Base-by-base conservation (phyloP, 2,888 invertebrate species). In the Molorchus minor region DNA sequence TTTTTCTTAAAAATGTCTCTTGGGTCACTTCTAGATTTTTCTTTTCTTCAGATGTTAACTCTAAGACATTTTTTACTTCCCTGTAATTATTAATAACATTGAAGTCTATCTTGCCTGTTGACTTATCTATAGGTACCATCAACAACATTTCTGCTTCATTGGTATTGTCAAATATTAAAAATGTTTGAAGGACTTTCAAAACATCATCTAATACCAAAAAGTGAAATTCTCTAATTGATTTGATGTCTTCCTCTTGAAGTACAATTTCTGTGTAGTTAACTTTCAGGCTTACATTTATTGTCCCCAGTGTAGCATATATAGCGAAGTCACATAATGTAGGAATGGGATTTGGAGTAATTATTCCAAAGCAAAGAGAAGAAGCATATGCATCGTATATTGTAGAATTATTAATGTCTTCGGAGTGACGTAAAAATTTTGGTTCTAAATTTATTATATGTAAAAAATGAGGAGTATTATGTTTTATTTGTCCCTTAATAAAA, bases 161-260 rank as follows among this genome's bases (percentile, higher is more conserved):
- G 66, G 84, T 82, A 8, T 78, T 76, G 8, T 83, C 84, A 65
- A 89, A 87, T 54, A 86, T 83, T 0, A 86, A 78, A 43, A 89
- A 77, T 17, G 81, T 75, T 68, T 89, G 88, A 46, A 88, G 83
- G 0, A 89, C 75, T 8, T 84, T 80, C 15, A 94, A 77, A 1
- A 95, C 82, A 76, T 90, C 85, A 4, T 84, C 84, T 75, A 94
- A 94, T n/a, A 95, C 65, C 73, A 90, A 85, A 40, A 83, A 83
- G 75, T 95, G 93, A 74, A 93, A 94, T 13, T 83, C 81, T 72
- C 78, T 83, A 58, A 90, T 71, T 16, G 78, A 70, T 0, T 80
- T 67, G 40, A 93, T 78, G 62, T 90, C 77, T 0, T 81, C 73
- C 0, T 75, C 53, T 1, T 79, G 78, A 2, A 91, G 74, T 0